Conservation (phyloP, 1,140 invertebrate species). For the Hermetia illucens region DNA sequence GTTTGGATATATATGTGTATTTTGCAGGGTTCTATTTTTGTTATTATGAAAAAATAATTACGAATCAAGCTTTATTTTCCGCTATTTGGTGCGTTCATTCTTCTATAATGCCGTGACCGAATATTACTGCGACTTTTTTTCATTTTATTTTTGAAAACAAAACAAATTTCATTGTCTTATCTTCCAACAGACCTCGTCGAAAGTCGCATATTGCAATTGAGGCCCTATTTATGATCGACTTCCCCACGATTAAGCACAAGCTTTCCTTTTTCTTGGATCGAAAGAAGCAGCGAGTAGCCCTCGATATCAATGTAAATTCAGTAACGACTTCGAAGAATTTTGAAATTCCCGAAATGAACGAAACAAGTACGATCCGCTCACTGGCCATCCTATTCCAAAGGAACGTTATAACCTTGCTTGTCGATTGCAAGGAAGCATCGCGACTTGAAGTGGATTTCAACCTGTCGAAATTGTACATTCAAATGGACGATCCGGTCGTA, state of each 20-base stretch:
- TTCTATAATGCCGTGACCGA: not conserved
- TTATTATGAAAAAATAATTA: not conserved
- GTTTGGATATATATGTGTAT: not conserved
- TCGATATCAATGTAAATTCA: constrained; percentile 27
- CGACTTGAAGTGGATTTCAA: constrained; percentile 25
- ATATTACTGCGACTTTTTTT: not conserved
- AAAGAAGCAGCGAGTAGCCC: constrained; percentile 40
- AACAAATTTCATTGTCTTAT: too few species aligned
- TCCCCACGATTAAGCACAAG: constrained; percentile 43
- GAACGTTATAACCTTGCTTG: constrained; percentile 22
- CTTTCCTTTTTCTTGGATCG: constrained; percentile 50
- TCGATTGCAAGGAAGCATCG: constrained; percentile 28
- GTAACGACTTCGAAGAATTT: constrained; percentile 25
- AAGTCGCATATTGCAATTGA: constrained; percentile 37
- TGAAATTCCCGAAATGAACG: constrained; percentile 25
- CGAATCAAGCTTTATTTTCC: not conserved
- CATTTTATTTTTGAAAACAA: too few species aligned
- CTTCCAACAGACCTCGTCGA: constrained; percentile 36
- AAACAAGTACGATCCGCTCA: constrained; percentile 28
- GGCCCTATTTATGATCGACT: constrained; percentile 48
- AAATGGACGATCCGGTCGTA: constrained; percentile 29
- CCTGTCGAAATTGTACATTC: constrained; percentile 24
- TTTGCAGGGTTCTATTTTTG: not conserved
- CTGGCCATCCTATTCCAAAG: constrained; percentile 24
- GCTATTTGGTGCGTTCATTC: not conserved